Base-by-base conservation (phyloP, 2,888 invertebrate genomes). In the Cremastinae sp. region DNA sequence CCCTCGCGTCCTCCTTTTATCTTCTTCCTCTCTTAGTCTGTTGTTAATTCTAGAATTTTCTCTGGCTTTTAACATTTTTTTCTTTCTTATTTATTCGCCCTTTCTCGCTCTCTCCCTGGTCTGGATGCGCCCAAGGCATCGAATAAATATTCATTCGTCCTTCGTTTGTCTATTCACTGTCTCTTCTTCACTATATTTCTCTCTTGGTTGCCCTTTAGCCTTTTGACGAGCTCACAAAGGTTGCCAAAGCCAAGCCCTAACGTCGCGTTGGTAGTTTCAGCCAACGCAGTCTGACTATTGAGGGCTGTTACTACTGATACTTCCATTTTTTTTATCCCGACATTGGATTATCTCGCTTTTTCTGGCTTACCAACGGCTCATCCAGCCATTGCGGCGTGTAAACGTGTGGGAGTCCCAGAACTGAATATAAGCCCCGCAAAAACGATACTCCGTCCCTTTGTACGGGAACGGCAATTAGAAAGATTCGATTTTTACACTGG, bases 161-260 rank as follows among this genome's bases (percentile, higher is more conserved):
- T n/a, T n/a, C n/a, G n/a, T n/a, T n/a, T n/a, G n/a, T n/a, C n/a
- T n/a, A n/a, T n/a, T n/a, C n/a, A n/a, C 16, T 37, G 51, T 70
- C 53, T 53, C 55, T 55, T 49, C 49, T 53, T 59, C 76, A 56
- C 47, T 66, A 49, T 51, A 49, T 61, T 61, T 70, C 73, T 53
- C 53, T 58, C 45, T 72, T 61, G 43, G 41, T 43, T 55, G 53
- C 49, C 66, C 58, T 70, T 66, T 66, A 77, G 58, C 70, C 78
- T 76, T 74, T 76, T 62, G 39, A 70, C 22, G 69, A 59, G 59
- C 70, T 62, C 70, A 74, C 78, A 80, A 76, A 76, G 78, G 43
- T 43, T 10, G 70, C 37, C 14, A 18, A 61, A 37, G 39, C 22
- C 20, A 18, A 49, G 62, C 66, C 65, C 56, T 43, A 64, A 68